phyloP scores from a whole-genome alignment of 1,140 invertebrate species.

The Drosophila melanica region DNA sequence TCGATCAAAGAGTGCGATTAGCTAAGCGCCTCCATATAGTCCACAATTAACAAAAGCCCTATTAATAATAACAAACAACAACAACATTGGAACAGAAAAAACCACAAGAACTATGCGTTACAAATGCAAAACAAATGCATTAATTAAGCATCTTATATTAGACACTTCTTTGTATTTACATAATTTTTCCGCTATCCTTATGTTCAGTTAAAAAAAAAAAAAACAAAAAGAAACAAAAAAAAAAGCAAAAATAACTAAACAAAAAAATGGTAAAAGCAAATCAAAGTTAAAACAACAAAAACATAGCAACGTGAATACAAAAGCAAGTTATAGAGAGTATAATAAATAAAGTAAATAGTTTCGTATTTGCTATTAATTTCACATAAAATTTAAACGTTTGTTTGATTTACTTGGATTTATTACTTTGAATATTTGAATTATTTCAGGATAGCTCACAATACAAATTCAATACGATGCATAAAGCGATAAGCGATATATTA shows the following conservation, averaged over 20 bases:
- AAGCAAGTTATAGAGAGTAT: slow-evolving; percentile 78
- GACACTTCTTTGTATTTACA: slow-evolving; percentile 73
- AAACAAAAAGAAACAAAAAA: slow-evolving; percentile 41
- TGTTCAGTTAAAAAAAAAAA: slow-evolving; percentile 68
- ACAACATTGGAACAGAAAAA: slow-evolving; percentile 29
- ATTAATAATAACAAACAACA: slow-evolving; percentile 20
- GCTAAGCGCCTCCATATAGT: slow-evolving; percentile 53
- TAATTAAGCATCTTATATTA: slow-evolving; percentile 52
- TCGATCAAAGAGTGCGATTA: slow-evolving; percentile 54
- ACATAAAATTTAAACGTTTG: slow-evolving; percentile 43
- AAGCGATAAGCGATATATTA: neutral
- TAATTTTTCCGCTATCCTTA: slow-evolving; percentile 70
- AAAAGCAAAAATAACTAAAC: slow-evolving; percentile 65
- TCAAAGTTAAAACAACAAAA: slow-evolving; percentile 56
- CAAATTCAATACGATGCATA: neutral
- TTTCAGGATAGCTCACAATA: neutral
- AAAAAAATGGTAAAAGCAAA: slow-evolving; percentile 79
- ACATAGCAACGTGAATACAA: slow-evolving; percentile 69
- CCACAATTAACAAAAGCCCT: slow-evolving; percentile 39
- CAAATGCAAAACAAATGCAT: slow-evolving; percentile 32
- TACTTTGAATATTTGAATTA: neutral
- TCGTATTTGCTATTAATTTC: slow-evolving; percentile 78
- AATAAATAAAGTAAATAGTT: slow-evolving; percentile 82
- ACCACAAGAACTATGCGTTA: slow-evolving; percentile 32
- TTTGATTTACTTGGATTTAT: slow-evolving; percentile 13